These are phyloP conservation scores for Leptarthrus brevirostris DNA, from an alignment of 2,888 invertebrate species.

Conservation along the genomic window DNA sequence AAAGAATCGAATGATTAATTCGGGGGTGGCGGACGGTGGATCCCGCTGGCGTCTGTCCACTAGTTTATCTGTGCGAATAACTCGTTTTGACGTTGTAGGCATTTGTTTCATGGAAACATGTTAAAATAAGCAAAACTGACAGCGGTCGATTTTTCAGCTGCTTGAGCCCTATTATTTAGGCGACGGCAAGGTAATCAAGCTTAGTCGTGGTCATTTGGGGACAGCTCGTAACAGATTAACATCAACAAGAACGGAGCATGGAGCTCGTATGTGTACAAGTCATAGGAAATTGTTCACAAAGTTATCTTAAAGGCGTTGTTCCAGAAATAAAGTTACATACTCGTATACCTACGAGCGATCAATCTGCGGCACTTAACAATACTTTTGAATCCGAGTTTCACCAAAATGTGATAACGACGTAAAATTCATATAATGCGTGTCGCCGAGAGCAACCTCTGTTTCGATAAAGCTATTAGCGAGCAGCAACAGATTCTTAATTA, in stretches of 20 bases:
- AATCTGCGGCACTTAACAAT: too few species aligned
- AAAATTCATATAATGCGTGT: constrained; percentile 9
- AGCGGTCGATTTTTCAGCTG: constrained; percentile 15
- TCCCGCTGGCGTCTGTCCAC: not conserved
- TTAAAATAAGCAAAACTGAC: constrained; percentile 14
- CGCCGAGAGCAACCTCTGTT: not conserved
- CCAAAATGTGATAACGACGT: constrained; percentile 27
- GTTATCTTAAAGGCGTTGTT: constrained; percentile 8
- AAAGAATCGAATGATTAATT: constrained; percentile 47
- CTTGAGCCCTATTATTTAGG: not conserved
- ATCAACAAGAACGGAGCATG: too few species aligned
- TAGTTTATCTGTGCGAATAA: constrained; percentile 33
- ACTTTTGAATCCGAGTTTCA: not conserved
- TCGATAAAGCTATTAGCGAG: constrained; percentile 11
- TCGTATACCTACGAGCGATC: too few species aligned
- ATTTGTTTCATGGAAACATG: not conserved
- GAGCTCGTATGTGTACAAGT: too few species aligned
- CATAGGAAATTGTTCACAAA: not conserved
- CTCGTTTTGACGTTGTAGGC: constrained; percentile 15
- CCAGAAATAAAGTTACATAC: not conserved
- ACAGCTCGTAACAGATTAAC: not conserved
- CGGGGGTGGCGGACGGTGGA: not conserved
- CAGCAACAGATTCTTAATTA: constrained; percentile 37
- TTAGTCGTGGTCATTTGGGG: not conserved
- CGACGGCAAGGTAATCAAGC: not conserved